Conservation (phyloP, 2,113 vertebrate genomes). For the Hemiprocne comata region DNA sequence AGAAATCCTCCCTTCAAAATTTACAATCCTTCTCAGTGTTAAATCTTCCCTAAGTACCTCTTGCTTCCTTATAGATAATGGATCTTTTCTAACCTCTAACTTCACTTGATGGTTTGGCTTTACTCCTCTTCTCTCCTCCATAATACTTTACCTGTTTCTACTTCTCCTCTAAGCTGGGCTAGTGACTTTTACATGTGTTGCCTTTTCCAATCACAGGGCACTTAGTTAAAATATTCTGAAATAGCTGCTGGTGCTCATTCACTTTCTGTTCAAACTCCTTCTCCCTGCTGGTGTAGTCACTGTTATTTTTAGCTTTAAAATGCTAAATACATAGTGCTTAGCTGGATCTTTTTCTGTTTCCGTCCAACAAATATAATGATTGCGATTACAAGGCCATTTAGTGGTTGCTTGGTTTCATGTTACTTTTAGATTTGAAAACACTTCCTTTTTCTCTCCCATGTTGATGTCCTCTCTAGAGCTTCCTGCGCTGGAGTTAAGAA, state of each 20-base stretch:
- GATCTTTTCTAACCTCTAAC: background rate
- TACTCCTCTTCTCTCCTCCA: background rate
- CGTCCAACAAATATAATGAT: constrained; percentile 18
- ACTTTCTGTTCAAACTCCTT: constrained; percentile 1
- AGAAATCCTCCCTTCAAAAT: background rate
- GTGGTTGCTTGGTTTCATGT: background rate
- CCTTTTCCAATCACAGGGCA: background rate
- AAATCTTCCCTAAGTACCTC: background rate
- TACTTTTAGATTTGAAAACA: constrained; percentile 17
- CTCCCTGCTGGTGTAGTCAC: constrained; percentile 3
- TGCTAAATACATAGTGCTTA: constrained; percentile 34
- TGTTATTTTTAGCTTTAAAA: constrained; percentile 53
- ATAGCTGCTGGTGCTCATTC: constrained; percentile 19
- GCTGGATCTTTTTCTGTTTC: constrained; percentile 7
- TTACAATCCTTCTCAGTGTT: background rate
- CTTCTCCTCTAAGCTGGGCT: background rate
- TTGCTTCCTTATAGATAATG: background rate
- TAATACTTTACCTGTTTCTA: background rate
- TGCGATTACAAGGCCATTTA: constrained; percentile 22
- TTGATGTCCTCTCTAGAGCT: background rate
- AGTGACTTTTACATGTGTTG: background rate
- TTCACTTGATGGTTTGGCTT: background rate
- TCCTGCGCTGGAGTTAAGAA: background rate
- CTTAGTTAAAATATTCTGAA: constrained; percentile 7
- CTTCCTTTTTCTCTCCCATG: background rate